These are phyloP conservation scores for Aurelia sp. DNA, from an alignment of 30 jellyfish, hydroid and myxozoan species.

Conservation along the genomic window DNA sequence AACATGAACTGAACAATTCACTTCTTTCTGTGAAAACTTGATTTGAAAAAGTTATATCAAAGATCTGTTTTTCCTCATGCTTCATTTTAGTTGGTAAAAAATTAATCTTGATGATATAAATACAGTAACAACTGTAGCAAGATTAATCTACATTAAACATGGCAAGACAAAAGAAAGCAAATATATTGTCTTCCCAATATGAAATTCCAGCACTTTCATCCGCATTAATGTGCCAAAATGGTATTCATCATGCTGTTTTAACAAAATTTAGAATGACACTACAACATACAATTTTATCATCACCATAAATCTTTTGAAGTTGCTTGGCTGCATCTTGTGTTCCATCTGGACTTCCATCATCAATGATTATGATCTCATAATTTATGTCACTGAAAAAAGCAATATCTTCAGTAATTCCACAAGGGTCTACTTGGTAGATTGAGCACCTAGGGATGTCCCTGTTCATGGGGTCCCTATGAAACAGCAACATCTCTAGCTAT, in stretches of 20 bases:
- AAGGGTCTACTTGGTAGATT: too few relatives aligned
- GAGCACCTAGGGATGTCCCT: too few relatives aligned
- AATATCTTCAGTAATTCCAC: not conserved
- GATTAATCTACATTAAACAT: too few relatives aligned
- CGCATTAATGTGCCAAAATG: not conserved
- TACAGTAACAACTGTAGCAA: too few relatives aligned
- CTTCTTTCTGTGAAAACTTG: not conserved
- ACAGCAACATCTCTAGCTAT: too few relatives aligned
- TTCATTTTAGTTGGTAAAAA: too few relatives aligned
- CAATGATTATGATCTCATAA: constrained; percentile 85
- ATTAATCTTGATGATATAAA: too few relatives aligned
- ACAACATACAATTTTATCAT: constrained; percentile 75
- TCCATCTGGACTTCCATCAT: constrained; percentile 99
- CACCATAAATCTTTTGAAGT: constrained; percentile 85
- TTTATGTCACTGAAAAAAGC: constrained; percentile 49
- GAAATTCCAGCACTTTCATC: not conserved
- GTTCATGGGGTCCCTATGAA: too few relatives aligned
- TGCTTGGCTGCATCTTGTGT: constrained; percentile 93
- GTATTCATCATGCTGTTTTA: not conserved
- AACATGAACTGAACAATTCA: not conserved
- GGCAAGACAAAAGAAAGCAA: too few relatives aligned
- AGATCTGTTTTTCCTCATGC: not conserved
- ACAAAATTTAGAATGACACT: not conserved
- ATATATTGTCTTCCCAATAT: not conserved
- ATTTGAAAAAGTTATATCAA: not conserved